Base-by-base conservation (phyloP, 1,140 invertebrate species). In the Nymphalis io region DNA sequence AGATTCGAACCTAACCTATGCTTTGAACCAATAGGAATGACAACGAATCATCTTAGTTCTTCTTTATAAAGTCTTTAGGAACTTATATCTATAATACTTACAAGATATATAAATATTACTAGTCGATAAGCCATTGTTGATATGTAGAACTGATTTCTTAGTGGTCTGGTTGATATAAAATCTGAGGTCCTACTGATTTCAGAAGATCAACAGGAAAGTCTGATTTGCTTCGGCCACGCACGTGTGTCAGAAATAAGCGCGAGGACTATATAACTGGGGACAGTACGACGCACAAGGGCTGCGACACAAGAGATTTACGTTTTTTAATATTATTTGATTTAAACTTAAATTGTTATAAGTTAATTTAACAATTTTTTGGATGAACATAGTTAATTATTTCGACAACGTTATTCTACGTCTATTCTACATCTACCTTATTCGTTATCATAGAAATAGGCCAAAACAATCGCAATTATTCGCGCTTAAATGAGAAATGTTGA, bases 191-290 rank as follows among this genome's bases (percentile, higher is more conserved):
- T 78, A 84, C 85, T 87, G 79, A 59, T 70, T 55, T 60, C 73
- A 76, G 77, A 72, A 76, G 73, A 79, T 76, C 70, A 76, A 81
- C 85, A 88, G 87, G 87, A 87, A 82, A 79, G 64, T 65, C 60
- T 81, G 76, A 82, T 85, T 87, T 71, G 69, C 73, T 81, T 73
- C 81, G 68, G 73, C 68, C 79, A 85, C 81, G 78, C 82, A 85
- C 77, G 78, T 79, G 72, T 81, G 79, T 81, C 78, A 73, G n/a
- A 44, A 66, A 71, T 71, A 57, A 46, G 63, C 48, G 48, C 66
- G 62, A 38, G 60, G 48, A 63, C 44, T 53, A 65, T 65, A 70
- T 70, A 53, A 65, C 63, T 53, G 58, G 58, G 23, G 16, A 20
- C 51, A 60, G 60, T 71, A 61, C 21, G 53, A 38, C 58, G 44